These are phyloP conservation scores for Drosophila testacea DNA, from an alignment of 2,888 invertebrate genomes.

Conservation along the genomic window DNA sequence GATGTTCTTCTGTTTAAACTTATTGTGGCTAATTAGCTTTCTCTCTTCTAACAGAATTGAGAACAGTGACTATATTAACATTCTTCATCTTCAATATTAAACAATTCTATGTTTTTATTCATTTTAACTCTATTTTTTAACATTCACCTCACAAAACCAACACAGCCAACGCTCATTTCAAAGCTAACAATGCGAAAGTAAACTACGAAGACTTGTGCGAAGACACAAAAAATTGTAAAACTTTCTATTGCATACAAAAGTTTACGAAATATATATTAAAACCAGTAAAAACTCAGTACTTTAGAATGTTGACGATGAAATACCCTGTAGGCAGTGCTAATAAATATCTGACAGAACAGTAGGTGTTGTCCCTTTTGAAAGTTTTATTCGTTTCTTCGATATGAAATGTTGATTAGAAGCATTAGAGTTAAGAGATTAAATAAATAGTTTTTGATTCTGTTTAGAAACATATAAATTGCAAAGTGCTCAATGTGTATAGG, in stretches of 20 bases:
- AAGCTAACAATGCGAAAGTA: slow-evolving; percentile 25
- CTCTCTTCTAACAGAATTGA: background rate
- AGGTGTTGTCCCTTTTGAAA: too few species aligned
- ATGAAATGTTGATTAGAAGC: too few species aligned
- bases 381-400: too few species aligned
- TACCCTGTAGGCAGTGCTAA: background rate
- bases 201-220: slow-evolving; percentile 23
- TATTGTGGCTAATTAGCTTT: slow-evolving; percentile 4
- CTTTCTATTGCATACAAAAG: slow-evolving; percentile 42
- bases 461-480: too few species aligned
- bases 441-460: too few species aligned
- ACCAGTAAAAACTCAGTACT: background rate
- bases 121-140: slow-evolving; percentile 1
- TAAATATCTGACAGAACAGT: too few species aligned
- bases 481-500: background rate
- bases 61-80: slow-evolving; percentile 3
- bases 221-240: slow-evolving; percentile 6
- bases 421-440: too few species aligned
- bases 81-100: slow-evolving; percentile 7
- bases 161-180: slow-evolving; percentile 15
- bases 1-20: slow-evolving; percentile 1
- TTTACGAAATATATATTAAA: slow-evolving; percentile 41
- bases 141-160: background rate
- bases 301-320: background rate
- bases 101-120: slow-evolving; percentile 24